Conservation (phyloP, 1,140 invertebrate species). For the Orussus abietinus region DNA sequence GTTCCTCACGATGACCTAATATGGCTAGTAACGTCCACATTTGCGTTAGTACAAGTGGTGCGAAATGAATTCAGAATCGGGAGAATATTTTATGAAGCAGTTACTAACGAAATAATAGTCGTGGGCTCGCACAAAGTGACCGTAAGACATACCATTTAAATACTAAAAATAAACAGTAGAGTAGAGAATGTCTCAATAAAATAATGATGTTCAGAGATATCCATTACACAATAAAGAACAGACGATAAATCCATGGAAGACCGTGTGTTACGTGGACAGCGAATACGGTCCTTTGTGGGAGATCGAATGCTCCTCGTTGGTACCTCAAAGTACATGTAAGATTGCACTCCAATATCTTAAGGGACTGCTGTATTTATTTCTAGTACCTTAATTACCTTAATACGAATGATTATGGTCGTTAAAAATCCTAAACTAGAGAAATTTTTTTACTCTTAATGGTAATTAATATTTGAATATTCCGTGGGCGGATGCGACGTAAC, state of each 20-base stretch:
- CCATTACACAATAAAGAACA: conserved; percentile 11
- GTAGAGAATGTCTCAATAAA: not conserved
- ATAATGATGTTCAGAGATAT: conserved; percentile 13
- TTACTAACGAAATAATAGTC: conserved; percentile 18
- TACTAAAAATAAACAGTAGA: not conserved
- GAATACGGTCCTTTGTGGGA: conserved; percentile 21
- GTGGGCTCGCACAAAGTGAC: conserved; percentile 18
- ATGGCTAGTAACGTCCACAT: conserved; percentile 16
- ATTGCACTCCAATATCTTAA: too few relatives aligned
- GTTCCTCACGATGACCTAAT: conserved; percentile 18
- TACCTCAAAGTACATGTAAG: conserved; percentile 9
- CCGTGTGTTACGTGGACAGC: conserved; percentile 17
- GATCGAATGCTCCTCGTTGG: conserved; percentile 16
- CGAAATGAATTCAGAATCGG: conserved; percentile 21
- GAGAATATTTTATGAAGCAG: conserved; percentile 15
- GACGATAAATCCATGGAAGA: conserved; percentile 8
- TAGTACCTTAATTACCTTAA: too few relatives aligned
- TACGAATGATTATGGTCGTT: not conserved
- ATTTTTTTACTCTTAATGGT: not conserved
- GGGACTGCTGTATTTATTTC: too few relatives aligned
- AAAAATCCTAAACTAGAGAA: too few relatives aligned
- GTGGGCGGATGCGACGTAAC: too few relatives aligned
- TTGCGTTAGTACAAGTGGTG: conserved; percentile 16
- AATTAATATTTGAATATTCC: too few relatives aligned
- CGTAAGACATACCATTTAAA: conserved; percentile 7